phyloP scores from a whole-genome alignment of 1,140 invertebrate genomes.

The Stegodyphus mimosarum region DNA sequence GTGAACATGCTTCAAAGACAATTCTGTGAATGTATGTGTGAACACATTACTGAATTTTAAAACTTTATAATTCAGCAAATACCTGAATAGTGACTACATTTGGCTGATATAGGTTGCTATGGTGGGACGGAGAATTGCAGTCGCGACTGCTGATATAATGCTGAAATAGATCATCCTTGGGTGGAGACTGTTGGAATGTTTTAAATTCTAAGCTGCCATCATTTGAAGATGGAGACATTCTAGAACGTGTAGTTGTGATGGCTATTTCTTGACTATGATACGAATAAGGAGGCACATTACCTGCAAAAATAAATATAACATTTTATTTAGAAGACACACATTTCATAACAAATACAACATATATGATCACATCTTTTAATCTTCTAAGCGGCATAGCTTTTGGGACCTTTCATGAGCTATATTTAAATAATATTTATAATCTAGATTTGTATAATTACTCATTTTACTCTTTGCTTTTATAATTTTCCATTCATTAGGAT shows the following conservation, averaged over 20 bases:
- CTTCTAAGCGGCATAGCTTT: too few relatives aligned
- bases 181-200: conserved; percentile 61
- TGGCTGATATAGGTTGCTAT: conserved; percentile 48
- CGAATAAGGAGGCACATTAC: conserved; percentile 45
- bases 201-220: conserved; percentile 50
- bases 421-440: too few relatives aligned
- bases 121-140: conserved; percentile 52
- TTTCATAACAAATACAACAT: too few relatives aligned
- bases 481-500: too few relatives aligned
- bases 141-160: conserved; percentile 42
- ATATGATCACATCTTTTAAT: too few relatives aligned
- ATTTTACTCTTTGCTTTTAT: too few relatives aligned
- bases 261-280: conserved; percentile 60
- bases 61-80: not conserved
- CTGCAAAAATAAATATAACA: conserved; percentile 11
- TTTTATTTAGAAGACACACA: not conserved
- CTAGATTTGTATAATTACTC: too few relatives aligned
- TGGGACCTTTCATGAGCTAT: too few relatives aligned
- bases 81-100: conserved; percentile 59
- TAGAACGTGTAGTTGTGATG: conserved; percentile 43
- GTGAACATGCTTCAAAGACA: too few relatives aligned
- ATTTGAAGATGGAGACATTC: conserved; percentile 31
- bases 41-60: too few relatives aligned
- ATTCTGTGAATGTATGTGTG: too few relatives aligned
- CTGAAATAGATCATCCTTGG: conserved; percentile 39